phyloP scores from a whole-genome alignment of 2,113 vertebrate genomes.

The Dromiciops gliroides region DNA sequence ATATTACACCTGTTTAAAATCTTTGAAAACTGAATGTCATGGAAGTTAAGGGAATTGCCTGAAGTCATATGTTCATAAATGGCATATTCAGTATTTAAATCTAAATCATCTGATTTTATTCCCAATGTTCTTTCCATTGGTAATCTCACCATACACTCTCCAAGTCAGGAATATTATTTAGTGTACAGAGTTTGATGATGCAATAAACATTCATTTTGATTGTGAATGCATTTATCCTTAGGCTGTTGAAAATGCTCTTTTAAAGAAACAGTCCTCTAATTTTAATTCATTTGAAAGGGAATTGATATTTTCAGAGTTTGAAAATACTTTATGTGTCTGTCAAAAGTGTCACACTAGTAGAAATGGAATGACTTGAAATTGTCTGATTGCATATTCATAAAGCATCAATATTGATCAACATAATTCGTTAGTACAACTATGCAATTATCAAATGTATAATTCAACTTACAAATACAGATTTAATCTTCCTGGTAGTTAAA shows the following conservation, averaged over 20 bases:
- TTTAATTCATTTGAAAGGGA: slow-evolving; percentile 11
- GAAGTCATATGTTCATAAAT: not conserved
- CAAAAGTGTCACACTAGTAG: not conserved
- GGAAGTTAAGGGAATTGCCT: not conserved
- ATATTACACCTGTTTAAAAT: too few relatives aligned
- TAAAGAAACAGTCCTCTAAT: slow-evolving; percentile 32
- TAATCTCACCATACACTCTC: too few relatives aligned
- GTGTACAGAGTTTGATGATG: not conserved
- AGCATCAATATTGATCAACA: not conserved
- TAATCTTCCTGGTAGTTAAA: not conserved
- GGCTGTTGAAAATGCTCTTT: slow-evolving; percentile 18
- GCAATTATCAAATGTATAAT: slow-evolving; percentile 36
- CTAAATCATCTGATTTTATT: not conserved
- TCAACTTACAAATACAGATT: slow-evolving; percentile 28
- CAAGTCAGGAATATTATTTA: slow-evolving; percentile 17
- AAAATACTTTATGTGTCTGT: slow-evolving; percentile 3
- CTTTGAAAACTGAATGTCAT: not conserved
- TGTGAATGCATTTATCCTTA: slow-evolving; percentile 20
- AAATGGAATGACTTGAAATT: not conserved
- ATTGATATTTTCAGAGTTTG: not conserved
- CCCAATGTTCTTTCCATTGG: not conserved
- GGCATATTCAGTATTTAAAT: not conserved
- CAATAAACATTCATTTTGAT: not conserved
- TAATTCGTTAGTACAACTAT: slow-evolving; percentile 19
- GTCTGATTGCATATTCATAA: not conserved